Evolutionary conservation across 2,113 vertebrate species (phyloP).

Genomic region (Abramis brama): DNA sequence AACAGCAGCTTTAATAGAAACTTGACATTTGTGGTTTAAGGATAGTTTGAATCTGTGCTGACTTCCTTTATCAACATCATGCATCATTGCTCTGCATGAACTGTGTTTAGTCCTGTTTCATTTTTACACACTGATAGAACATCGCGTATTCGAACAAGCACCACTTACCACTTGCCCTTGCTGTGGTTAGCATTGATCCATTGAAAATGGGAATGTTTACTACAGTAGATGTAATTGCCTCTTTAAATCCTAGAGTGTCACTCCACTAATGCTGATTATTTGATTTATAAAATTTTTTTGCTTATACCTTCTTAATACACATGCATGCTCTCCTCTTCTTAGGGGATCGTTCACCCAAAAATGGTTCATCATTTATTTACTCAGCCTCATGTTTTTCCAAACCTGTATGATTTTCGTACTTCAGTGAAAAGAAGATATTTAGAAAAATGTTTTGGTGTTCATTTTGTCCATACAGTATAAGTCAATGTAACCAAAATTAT

Average conservation of each 20-base stretch:
- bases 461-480: too few relatives aligned
- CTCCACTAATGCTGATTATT: not conserved
- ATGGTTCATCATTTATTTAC: too few relatives aligned
- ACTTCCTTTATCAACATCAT: not conserved
- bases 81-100: conserved; percentile 15
- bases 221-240: not conserved
- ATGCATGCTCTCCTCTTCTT: not conserved
- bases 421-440: not conserved
- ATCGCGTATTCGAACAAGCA: not conserved
- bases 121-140: conserved; percentile 15
- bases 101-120: not conserved
- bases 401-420: too few relatives aligned
- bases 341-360: not conserved
- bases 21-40: not conserved
- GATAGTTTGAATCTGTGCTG: not conserved
- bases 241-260: not conserved
- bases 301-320: not conserved
- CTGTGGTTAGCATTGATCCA: not conserved
- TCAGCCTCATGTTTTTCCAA: too few relatives aligned
- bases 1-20: not conserved
- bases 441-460: too few relatives aligned
- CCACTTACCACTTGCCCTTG: not conserved
- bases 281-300: not conserved
- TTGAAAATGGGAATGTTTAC: not conserved
- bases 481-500: not conserved